Conservation (phyloP, 2,797 vertebrate species). For the Mormyrus proboscirostris region DNA sequence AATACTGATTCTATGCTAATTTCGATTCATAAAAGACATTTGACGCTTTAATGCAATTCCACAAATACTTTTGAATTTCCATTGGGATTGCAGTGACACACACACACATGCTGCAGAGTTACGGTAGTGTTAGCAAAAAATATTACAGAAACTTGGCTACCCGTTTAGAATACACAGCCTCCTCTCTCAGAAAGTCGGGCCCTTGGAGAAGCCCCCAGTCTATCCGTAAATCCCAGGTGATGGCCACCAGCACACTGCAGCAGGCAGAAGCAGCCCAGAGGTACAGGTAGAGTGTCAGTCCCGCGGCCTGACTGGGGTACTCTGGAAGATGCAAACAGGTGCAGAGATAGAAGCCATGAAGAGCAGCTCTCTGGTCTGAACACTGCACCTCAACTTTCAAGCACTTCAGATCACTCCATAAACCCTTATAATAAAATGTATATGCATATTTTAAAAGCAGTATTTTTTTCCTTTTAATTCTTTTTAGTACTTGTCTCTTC, state of each 20-base stretch:
- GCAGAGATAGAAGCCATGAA: background rate
- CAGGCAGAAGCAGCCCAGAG: constrained; percentile 73
- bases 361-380: background rate
- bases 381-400: background rate
- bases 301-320: constrained; percentile 13
- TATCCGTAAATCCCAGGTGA: constrained; percentile 82
- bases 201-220: constrained; percentile 81
- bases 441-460: background rate
- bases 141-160: constrained; percentile 39
- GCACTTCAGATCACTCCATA: background rate
- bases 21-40: background rate
- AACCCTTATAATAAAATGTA: background rate
- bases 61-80: background rate
- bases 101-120: background rate
- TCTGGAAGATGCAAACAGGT: constrained; percentile 53
- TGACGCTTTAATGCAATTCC: background rate
- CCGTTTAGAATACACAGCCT: constrained; percentile 74
- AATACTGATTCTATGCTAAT: background rate
- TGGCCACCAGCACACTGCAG: constrained; percentile 73
- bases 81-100: background rate
- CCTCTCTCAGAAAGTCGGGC: constrained; percentile 74
- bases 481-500: background rate
- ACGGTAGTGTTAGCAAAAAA: background rate
- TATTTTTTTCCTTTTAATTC: background rate
- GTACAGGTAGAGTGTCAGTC: constrained; percentile 67